A percentile compares a stretch with the other conserved stretches of the same genome.
Evolutionary conservation across 2,888 invertebrate genomes (phyloP).

Genomic region (Silvanus unidentatus): DNA sequence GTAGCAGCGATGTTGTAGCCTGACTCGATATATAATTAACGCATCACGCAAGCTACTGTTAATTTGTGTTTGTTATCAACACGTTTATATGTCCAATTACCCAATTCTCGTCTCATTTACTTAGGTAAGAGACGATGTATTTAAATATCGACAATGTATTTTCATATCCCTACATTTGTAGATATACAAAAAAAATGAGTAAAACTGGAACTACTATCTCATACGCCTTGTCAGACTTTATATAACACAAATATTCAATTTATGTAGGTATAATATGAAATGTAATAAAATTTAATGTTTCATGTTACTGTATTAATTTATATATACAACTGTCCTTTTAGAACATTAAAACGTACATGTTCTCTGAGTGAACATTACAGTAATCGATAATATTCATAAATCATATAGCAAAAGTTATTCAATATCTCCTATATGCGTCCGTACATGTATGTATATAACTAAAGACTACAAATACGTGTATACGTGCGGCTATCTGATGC

Average conservation of each 20-base stretch:
- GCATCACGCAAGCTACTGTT: constrained; percentile 21
- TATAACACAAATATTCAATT: constrained; percentile 4
- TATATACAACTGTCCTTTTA: constrained; percentile 25
- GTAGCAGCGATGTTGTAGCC: constrained; percentile 21
- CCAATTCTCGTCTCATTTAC: background rate
- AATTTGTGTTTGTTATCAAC: constrained; percentile 17
- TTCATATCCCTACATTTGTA: too few species aligned
- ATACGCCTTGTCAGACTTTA: too few species aligned
- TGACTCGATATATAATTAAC: constrained; percentile 22
- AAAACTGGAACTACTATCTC: too few species aligned
- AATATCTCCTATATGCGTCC: constrained; percentile 19
- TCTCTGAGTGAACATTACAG: constrained; percentile 23
- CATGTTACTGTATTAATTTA: constrained; percentile 20
- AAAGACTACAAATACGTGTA: constrained; percentile 28
- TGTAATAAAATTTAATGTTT: constrained; percentile 28
- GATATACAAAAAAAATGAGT: too few species aligned
- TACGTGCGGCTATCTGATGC: too few species aligned
- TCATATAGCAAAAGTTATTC: constrained; percentile 30
- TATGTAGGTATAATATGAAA: constrained; percentile 7
- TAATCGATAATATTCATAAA: constrained; percentile 32
- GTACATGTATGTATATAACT: constrained; percentile 16
- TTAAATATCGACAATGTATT: too few species aligned
- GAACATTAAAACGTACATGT: constrained; percentile 23
- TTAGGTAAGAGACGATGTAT: too few species aligned
- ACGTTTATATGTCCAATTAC: constrained; percentile 4